These are phyloP conservation scores for Mormyrus iriodes DNA, from an alignment of 2,113 vertebrate genomes.

Conservation along the genomic window DNA sequence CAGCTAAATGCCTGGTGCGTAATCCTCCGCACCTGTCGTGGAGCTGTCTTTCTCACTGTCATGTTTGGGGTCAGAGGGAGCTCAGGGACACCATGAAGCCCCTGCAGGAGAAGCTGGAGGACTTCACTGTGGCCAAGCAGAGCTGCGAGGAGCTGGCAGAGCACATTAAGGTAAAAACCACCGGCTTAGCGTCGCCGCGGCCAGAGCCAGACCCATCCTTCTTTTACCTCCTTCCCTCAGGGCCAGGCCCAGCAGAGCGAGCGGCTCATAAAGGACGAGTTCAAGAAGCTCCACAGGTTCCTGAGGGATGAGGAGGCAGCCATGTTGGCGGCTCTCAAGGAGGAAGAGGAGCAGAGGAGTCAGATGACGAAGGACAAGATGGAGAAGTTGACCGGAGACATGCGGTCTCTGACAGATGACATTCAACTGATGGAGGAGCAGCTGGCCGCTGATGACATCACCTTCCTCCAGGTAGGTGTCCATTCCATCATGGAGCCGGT, in stretches of 20 bases:
- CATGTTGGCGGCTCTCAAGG: constrained; percentile 34
- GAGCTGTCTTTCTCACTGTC: background rate
- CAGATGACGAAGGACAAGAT: constrained; percentile 36
- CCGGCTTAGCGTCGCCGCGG: background rate
- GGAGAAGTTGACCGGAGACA: constrained; percentile 33
- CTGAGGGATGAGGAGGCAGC: constrained; percentile 42
- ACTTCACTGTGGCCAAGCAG: constrained; percentile 32
- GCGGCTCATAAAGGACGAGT: constrained; percentile 39
- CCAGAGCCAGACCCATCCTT: background rate
- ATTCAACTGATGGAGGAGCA: constrained; percentile 36
- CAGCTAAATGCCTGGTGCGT: background rate
- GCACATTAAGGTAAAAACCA: constrained; percentile 42
- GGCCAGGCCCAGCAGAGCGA: constrained; percentile 35
- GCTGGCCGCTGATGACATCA: constrained; percentile 30
- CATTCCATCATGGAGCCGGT: background rate
- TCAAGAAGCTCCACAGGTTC: constrained; percentile 50
- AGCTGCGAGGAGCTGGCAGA: constrained; percentile 37
- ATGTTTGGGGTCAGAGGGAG: constrained; percentile 30
- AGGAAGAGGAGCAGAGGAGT: constrained; percentile 48
- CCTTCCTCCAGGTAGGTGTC: constrained; percentile 39
- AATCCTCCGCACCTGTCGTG: background rate
- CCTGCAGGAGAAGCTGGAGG: constrained; percentile 40
- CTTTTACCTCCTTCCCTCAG: constrained; percentile 20
- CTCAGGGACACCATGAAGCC: constrained; percentile 32
- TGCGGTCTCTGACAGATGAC: constrained; percentile 26